Base-by-base conservation (phyloP, 2,113 vertebrate species). In the Heptranchias perlo region DNA sequence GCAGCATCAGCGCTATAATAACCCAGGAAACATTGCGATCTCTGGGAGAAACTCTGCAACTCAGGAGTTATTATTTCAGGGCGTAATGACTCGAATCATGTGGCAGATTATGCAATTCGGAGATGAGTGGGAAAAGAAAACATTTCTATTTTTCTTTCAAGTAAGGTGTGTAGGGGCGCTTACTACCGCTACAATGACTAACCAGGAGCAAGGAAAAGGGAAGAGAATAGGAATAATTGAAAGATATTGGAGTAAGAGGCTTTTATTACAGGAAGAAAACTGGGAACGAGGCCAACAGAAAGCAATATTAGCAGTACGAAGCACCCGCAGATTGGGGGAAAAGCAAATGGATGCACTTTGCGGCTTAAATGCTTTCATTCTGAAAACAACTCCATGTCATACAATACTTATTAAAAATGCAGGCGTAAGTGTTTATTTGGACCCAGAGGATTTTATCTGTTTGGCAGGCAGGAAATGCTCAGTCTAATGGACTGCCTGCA, bases 331-430 rank as follows among this genome's bases (percentile, higher is more conserved):
- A 49, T 5, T n/a, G 28, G n/a, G n/a, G 25, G 6, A 44, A 44
- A 49, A 16, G 92, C 4, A 44, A 62, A 69, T 35, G 64, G 65
- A 49, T 95, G 94, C 65, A 95, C 94, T 95, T 49, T 73, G 11
- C 65, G 35, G 94, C 47, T 95, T 93, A 95, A 95, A 95, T 73
- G 64, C 94, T 95, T 52, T 95, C 39, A 95, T 95, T 95, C 65
- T 52, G 44, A 49, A 73, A 95, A 28, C 52, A 10, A 95, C 47
- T 95, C 65, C 65, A 49, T 69, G 93, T 69, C 64, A 69, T 95
- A 95, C 64, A 69, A 95, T 69, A 52, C 94, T 95, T 69, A 95
- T 95, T 95, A 95, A 95, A 95, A 95, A 95, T 95, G 94, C 65
- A 95, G 65, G 64, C 11, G 3, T 69, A 95, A 95, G 94, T 95